Conservation (phyloP, 1,140 invertebrate species). For the Ostrea denselamellosa region DNA sequence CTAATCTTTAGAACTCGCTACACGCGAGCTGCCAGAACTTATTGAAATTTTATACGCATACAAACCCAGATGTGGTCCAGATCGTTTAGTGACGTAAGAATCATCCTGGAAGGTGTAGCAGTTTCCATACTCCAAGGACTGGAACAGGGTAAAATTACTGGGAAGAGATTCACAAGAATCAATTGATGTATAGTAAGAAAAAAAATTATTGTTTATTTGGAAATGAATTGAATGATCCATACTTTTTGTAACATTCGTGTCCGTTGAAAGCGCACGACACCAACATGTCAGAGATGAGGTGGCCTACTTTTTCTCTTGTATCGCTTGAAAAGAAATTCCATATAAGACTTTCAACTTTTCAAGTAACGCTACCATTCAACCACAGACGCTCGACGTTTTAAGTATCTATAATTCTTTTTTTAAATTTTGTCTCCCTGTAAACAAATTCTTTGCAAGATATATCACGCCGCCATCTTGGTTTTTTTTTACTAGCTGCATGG, state of each 20-base stretch:
- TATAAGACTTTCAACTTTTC: background rate
- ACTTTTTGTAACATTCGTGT: constrained; percentile 42
- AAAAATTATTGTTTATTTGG: background rate
- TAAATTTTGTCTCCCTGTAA: no score
- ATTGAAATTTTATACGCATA: constrained; percentile 2
- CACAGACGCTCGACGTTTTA: no score
- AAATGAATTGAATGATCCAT: background rate
- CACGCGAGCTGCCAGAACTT: no score
- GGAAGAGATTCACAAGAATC: background rate
- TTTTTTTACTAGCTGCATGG: no score
- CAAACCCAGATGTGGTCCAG: constrained; percentile 58
- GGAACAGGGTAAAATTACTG: constrained; percentile 49
- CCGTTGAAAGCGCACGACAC: constrained; percentile 36
- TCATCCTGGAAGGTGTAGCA: constrained; percentile 57
- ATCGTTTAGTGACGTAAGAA: constrained; percentile 55
- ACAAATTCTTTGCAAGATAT: no score
- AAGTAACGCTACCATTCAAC: no score
- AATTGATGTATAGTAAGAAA: background rate
- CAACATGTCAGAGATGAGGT: constrained; percentile 45
- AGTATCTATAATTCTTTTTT: no score
- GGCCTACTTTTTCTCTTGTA: constrained; percentile 44
- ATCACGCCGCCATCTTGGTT: no score
- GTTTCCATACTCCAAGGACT: constrained; percentile 59
- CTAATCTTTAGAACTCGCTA: no score
- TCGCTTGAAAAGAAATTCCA: background rate